Conservation (phyloP, 1,140 invertebrate genomes). For the Dermatophagoides farinae region DNA sequence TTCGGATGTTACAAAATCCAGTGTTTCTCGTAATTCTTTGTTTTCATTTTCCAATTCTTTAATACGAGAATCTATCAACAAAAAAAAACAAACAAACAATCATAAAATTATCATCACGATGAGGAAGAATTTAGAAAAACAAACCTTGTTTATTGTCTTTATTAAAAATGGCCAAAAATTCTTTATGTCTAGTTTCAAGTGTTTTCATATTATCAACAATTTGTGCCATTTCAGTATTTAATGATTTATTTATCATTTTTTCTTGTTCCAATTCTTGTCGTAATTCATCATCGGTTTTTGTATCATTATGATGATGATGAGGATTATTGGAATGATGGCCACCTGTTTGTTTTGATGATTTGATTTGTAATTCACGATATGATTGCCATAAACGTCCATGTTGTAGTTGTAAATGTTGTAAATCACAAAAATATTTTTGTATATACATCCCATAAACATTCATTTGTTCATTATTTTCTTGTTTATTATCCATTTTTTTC, state of each 20-base stretch:
- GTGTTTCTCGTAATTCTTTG: slow-evolving; percentile 7
- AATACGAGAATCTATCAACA: neutral
- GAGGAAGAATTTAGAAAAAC: neutral
- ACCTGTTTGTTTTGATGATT: neutral
- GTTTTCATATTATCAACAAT: neutral
- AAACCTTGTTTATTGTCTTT: neutral
- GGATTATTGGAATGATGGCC: neutral
- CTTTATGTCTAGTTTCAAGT: neutral
- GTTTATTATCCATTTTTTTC: too few species aligned
- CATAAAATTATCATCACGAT: too few species aligned
- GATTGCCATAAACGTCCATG: neutral
- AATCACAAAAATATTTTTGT: slow-evolving; percentile 1
- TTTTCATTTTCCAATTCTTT: slow-evolving; percentile 9
- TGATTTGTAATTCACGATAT: neutral
- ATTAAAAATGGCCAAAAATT: neutral
- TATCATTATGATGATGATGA: neutral
- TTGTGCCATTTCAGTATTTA: neutral
- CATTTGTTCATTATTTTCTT: too few species aligned
- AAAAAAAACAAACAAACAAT: too few species aligned
- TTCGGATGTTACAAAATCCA: slow-evolving; percentile 11
- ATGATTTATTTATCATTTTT: neutral
- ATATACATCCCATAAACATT: neutral
- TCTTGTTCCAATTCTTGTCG: neutral
- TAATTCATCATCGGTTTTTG: neutral
- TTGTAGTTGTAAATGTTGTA: slow-evolving; percentile 1